These are phyloP conservation scores for Drepana falcataria DNA, from an alignment of 2,888 invertebrate species.

Conservation along the genomic window DNA sequence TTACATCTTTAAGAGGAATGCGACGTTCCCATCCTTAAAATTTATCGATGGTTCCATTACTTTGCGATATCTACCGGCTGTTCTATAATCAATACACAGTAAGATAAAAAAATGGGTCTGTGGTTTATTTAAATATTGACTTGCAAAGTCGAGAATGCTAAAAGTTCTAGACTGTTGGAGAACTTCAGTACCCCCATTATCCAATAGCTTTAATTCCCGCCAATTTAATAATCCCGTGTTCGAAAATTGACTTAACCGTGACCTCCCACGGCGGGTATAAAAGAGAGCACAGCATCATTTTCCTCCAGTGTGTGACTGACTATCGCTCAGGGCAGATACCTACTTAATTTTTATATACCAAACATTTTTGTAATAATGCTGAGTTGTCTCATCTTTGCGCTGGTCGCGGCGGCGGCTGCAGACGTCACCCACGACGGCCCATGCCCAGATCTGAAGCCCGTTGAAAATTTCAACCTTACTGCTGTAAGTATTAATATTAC, in stretches of 20 bases:
- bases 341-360: constrained; percentile 28
- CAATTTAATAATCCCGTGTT: constrained; percentile 47
- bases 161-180: neutral
- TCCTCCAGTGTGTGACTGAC: constrained; percentile 35
- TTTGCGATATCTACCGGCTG: no score
- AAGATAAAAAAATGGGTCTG: no score
- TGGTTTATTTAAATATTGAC: no score
- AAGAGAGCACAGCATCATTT: constrained; percentile 29
- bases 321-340: constrained; percentile 29
- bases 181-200: constrained; percentile 2
- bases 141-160: no score
- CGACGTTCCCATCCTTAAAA: no score
- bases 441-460: constrained; percentile 52
- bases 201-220: constrained; percentile 25
- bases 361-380: constrained; percentile 36
- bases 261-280: constrained; percentile 50
- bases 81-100: no score
- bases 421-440: constrained; percentile 45
- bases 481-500: constrained; percentile 34
- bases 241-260: constrained; percentile 49
- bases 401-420: constrained; percentile 46
- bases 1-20: no score
- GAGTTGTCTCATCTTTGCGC: constrained; percentile 33
- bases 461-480: constrained; percentile 52
- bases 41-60: no score